Evolutionary conservation across 2,888 invertebrate species (phyloP).

Genomic region (Homarus gammarus): DNA sequence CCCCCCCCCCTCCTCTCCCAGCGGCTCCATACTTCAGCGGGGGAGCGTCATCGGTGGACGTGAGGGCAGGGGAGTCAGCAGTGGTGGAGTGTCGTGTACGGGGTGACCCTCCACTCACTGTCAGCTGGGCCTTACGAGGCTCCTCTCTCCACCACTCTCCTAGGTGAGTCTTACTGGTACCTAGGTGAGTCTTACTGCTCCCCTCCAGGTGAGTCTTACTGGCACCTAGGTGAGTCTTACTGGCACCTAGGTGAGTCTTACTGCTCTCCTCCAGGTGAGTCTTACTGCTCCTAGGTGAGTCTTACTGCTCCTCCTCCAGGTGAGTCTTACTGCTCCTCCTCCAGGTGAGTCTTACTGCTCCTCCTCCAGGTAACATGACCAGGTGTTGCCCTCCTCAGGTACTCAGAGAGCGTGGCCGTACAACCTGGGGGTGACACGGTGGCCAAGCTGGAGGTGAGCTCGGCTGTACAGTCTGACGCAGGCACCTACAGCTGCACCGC

Average conservation of each 20-base stretch:
- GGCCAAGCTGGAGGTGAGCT: slow-evolving; percentile 59
- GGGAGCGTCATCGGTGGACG: slow-evolving; percentile 52
- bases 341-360: background rate
- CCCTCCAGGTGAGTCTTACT: background rate
- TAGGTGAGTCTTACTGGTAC: background rate
- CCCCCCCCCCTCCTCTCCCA: slow-evolving; percentile 16
- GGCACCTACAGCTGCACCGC: slow-evolving; percentile 93
- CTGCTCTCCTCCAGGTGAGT: background rate
- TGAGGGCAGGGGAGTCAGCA: slow-evolving; percentile 65
- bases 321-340: background rate
- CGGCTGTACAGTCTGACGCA: slow-evolving; percentile 82
- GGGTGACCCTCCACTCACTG: slow-evolving; percentile 68
- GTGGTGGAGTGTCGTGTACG: slow-evolving; percentile 65
- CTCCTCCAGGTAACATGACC: background rate
- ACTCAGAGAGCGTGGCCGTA: slow-evolving; percentile 51
- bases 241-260: background rate
- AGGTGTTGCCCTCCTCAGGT: slow-evolving; percentile 17
- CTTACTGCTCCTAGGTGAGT: background rate
- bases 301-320: background rate
- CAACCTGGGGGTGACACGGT: slow-evolving; percentile 51
- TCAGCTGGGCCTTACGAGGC: slow-evolving; percentile 71
- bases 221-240: background rate
- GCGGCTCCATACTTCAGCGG: slow-evolving; percentile 72
- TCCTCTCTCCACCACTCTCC: slow-evolving; percentile 63
- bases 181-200: too few relatives aligned